Conservation (phyloP, 2,888 invertebrate species). For the Heterodera filipjevi region DNA sequence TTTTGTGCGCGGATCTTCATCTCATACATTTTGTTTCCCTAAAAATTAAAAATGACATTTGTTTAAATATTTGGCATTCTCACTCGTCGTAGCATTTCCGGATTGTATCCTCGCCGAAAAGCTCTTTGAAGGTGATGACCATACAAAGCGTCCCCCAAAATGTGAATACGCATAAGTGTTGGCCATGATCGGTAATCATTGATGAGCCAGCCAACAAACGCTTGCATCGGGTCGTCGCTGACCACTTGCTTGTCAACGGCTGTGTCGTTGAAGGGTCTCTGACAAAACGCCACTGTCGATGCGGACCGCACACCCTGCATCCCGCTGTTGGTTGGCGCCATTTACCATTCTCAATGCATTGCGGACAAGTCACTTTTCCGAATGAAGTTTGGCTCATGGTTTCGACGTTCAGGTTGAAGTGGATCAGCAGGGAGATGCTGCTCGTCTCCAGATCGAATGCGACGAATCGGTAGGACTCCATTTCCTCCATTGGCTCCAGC, state of each 20-base stretch:
- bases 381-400: slow-evolving; percentile 6
- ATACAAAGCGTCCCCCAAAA: slow-evolving; percentile 24
- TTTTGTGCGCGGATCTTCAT: not conserved
- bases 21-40: slow-evolving; percentile 1
- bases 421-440: slow-evolving; percentile 5
- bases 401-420: not conserved
- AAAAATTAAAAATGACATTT: too few species aligned
- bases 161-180: not conserved
- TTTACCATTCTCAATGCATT: not conserved
- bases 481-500: not conserved
- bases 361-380: not conserved
- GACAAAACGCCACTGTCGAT: not conserved
- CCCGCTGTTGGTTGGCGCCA: not conserved
- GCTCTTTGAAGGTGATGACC: slow-evolving; percentile 11
- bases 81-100: not conserved
- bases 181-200: not conserved
- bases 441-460: slow-evolving; percentile 14
- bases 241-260: not conserved
- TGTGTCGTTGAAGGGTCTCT: not conserved
- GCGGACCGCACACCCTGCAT: not conserved
- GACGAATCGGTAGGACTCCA: not conserved
- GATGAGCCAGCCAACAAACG: slow-evolving; percentile 15
- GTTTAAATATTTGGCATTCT: not conserved
- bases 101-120: not conserved
- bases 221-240: not conserved